phyloP scores from a whole-genome alignment of 2,888 invertebrate species.

The Dasysyrphus albostriatus region DNA sequence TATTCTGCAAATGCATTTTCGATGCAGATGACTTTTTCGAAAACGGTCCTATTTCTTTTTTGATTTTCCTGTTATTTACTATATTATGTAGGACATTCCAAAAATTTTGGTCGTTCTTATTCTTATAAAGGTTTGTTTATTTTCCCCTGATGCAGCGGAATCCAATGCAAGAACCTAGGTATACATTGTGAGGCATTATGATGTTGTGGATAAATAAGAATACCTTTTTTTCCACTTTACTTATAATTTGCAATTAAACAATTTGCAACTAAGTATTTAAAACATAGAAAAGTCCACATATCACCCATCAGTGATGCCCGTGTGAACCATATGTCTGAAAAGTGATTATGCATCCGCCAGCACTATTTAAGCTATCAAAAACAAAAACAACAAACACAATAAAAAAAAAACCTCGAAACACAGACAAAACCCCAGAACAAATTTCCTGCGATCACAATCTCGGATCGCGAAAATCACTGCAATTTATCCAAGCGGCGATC shows the following conservation, averaged over 20 bases:
- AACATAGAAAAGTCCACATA: neutral
- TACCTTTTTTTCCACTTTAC: too few relatives aligned
- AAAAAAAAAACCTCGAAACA: constrained; percentile 34
- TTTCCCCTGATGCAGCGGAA: too few relatives aligned
- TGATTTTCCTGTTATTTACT: too few relatives aligned
- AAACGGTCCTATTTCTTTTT: too few relatives aligned
- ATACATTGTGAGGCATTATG: too few relatives aligned
- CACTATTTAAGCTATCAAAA: constrained; percentile 29
- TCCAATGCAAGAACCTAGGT: too few relatives aligned
- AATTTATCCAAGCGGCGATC: constrained; percentile 74
- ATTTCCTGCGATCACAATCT: constrained; percentile 76
- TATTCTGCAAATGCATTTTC: too few relatives aligned
- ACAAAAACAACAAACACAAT: constrained; percentile 21
- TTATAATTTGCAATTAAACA: neutral
- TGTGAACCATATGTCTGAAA: constrained; percentile 61
- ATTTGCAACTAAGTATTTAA: neutral
- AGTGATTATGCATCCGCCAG: constrained; percentile 59
- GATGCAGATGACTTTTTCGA: too few relatives aligned
- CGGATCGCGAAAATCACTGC: constrained; percentile 74
- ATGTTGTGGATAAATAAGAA: too few relatives aligned
- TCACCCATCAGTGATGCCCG: constrained; percentile 48
- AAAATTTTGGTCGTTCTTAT: too few relatives aligned
- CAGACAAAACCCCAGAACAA: constrained; percentile 67
- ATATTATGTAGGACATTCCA: too few relatives aligned
- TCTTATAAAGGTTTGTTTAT: too few relatives aligned